Conservation (phyloP, 2,797 vertebrate genomes). For the Ciconia nigra region DNA sequence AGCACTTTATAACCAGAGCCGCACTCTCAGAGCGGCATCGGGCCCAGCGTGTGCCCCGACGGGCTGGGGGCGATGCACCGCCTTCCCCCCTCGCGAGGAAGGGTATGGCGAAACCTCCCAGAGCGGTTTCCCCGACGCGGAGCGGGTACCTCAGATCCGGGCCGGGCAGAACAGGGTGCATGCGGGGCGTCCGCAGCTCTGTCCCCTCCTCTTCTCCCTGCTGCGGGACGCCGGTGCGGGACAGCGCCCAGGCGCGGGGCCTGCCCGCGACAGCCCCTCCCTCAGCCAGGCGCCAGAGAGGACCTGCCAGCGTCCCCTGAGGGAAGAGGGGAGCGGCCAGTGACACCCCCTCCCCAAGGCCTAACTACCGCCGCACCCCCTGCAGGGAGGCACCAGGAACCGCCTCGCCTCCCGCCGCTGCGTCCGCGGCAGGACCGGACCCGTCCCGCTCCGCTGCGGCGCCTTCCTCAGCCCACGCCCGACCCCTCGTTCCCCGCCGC, state of each 20-base stretch:
- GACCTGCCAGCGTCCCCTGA: neutral
- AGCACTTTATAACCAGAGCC: rapidly evolving
- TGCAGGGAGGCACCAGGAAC: neutral
- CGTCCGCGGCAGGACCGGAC: neutral
- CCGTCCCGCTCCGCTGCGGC: neutral
- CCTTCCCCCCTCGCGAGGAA: neutral
- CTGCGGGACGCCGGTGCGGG: neutral
- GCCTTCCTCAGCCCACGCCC: neutral
- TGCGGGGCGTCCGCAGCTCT: neutral
- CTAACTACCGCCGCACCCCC: neutral
- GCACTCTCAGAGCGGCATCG: neutral
- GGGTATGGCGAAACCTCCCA: neutral
- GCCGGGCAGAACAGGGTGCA: neutral
- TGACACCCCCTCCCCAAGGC: neutral
- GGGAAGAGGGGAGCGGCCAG: neutral
- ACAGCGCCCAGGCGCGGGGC: neutral
- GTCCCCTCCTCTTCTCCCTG: neutral
- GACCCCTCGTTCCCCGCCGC: rapidly evolving
- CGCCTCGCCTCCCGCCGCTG: neutral
- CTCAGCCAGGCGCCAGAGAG: neutral
- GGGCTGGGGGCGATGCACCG: rapidly evolving
- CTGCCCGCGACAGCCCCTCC: neutral
- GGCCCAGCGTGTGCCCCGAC: no score
- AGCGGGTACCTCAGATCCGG: neutral
- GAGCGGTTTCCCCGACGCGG: rapidly evolving